phyloP scores from a whole-genome alignment of 1,140 invertebrate genomes.

The Drosophila punjabiensis region DNA sequence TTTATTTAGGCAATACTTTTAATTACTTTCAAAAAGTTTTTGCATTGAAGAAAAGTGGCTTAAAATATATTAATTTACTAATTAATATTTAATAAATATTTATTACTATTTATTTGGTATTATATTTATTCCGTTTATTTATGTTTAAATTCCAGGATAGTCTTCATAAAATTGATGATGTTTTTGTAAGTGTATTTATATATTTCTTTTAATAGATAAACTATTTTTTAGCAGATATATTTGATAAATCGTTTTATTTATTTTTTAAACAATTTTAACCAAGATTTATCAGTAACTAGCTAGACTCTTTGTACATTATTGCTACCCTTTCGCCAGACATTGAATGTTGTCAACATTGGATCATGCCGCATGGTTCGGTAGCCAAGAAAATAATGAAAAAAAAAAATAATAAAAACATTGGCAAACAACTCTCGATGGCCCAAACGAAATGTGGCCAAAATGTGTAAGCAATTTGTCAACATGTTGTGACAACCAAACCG shows the following conservation, averaged over 20 bases:
- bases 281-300: neutral
- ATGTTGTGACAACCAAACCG: conserved; percentile 69
- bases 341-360: conserved; percentile 61
- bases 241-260: too few species aligned
- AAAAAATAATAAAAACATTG: conserved; percentile 7
- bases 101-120: neutral
- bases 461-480: conserved; percentile 81
- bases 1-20: neutral
- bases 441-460: conserved; percentile 72
- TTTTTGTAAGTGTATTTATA: too few species aligned
- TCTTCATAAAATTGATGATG: too few species aligned
- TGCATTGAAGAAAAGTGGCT: too few species aligned
- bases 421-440: conserved; percentile 45
- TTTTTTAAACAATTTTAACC: too few species aligned
- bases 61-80: too few species aligned
- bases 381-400: conserved; percentile 20
- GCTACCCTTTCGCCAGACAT: conserved; percentile 22
- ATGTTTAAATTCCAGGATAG: too few species aligned
- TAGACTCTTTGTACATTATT: neutral
- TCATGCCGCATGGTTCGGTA: conserved; percentile 71
- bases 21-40: neutral
- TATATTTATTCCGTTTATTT: neutral
- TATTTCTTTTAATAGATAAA: neutral
- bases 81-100: neutral
- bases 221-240: neutral